Percentiles rank a stretch among this genome's conserved stretches.
These are phyloP conservation scores for Eupeodes latifasciatus DNA, from an alignment of 2,888 invertebrate genomes.

Conservation along the genomic window DNA sequence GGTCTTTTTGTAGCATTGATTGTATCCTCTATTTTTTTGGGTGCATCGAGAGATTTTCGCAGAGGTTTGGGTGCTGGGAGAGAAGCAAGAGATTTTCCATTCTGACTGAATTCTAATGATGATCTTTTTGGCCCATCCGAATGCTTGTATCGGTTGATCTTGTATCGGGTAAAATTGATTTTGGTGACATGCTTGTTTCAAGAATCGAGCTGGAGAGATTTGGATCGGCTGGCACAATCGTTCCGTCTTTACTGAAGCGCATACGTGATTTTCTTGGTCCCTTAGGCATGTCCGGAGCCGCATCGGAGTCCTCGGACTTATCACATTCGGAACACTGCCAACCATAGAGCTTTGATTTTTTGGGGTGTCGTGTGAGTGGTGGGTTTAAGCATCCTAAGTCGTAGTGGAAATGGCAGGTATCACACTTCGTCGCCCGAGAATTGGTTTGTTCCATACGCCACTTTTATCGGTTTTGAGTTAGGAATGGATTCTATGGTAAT, in stretches of 20 bases:
- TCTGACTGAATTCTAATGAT: slow-evolving; percentile 60
- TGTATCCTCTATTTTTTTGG: slow-evolving; percentile 44
- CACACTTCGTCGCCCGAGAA: too few species aligned
- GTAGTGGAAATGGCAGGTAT: slow-evolving; percentile 96
- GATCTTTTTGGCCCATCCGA: slow-evolving; percentile 32
- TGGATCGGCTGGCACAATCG: slow-evolving; percentile 85
- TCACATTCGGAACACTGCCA: slow-evolving; percentile 99
- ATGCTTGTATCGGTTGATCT: slow-evolving; percentile 55
- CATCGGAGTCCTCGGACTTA: slow-evolving; percentile 93
- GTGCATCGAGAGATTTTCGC: slow-evolving; percentile 53
- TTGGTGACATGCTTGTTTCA: slow-evolving; percentile 66
- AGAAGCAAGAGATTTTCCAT: slow-evolving; percentile 41
- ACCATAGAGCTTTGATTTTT: slow-evolving; percentile 97
- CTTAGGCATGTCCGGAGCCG: slow-evolving; percentile 90
- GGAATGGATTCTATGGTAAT: too few species aligned
- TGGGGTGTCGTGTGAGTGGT: slow-evolving; percentile 96
- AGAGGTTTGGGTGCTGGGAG: slow-evolving; percentile 37
- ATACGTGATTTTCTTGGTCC: slow-evolving; percentile 93
- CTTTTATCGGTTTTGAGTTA: too few species aligned
- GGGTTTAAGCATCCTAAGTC: slow-evolving; percentile 97
- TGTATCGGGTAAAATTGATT: slow-evolving; percentile 59
- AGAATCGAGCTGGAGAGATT: slow-evolving; percentile 73
- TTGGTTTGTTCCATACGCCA: too few species aligned
- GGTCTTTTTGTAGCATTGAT: slow-evolving; percentile 43
- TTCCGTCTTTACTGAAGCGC: slow-evolving; percentile 90